Evolutionary conservation across 2,888 invertebrate species (phyloP), one percentile per base, ranked within the genome.

Genomic region (Temnothorax unifasciatus): DNA sequence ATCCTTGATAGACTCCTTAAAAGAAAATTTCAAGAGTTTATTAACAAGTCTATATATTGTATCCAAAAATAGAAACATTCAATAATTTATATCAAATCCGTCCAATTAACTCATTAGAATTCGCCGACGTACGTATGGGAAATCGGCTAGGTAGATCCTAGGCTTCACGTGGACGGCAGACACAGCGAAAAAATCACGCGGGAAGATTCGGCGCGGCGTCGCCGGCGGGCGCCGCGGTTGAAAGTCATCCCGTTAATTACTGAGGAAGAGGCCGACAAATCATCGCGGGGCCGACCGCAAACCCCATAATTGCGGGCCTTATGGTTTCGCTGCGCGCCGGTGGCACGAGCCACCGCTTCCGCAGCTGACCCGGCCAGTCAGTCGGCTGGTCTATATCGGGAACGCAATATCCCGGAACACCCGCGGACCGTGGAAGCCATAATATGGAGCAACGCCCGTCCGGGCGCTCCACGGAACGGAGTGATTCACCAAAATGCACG

Each of bases 401-500:
- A 90, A 90, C 87, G 90, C 92, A 92, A 93, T 93, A 93, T 93
- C 89, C 92, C 91, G 92, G 92, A 93, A 93, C 92, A 93, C 93
- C 93, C 93, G 92, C 90, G 92, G 92, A 92, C 92, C 90, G 89
- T 92, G 89, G 92, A 93, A 93, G 92, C 92, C 93, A 93, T 93
- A 94, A 94, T 93, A 90, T 93, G 86, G 92, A 92, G 92, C 91
- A 87, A 90, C 83, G 88, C 89, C 89, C 90, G 85, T 75, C 85
- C 85, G 87, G 59, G 84, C 86, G 73, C 79, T 66, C 52, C 71
- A 34, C 50, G 25, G 90, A 88, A 87, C 90, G 90, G 93, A 93
- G 92, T 94, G 94, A 94, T 94, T 94, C 94, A 94, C 94, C 93
- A 90, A 92, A 93, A 93, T 82, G 87, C 88, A 86, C 91, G 93